Evolutionary conservation across 2,113 vertebrate species (phyloP), one percentile per base, ranked within the genome.

Genomic region (Galbula dea): DNA sequence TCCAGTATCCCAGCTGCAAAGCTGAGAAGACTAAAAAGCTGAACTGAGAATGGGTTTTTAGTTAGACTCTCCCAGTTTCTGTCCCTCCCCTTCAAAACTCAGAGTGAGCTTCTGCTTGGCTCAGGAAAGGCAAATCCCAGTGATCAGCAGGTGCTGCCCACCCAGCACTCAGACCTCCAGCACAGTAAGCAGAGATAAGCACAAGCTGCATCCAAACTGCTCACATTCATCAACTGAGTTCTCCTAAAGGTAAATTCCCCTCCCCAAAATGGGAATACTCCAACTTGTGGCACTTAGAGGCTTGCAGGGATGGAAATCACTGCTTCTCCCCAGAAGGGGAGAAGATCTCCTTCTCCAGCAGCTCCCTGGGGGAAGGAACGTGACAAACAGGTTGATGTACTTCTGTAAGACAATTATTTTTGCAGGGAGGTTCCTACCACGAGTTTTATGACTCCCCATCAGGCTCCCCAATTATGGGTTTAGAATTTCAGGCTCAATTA

Each of bases 401-500:
- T 26, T 39, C 80, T 37, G 17, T 4, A 37, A 49, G 24, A 55
- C 59, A 80, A 88, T 88, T 74, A 80, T 83, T 91, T 91, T 43
- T 79, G 58, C 21, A 34, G 15, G 24, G 21, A 15, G 69, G 36
- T 36, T 15, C 52, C 61, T 37, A 30, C 17, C 19, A 23, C n/a
- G 46, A 37, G 8, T 83, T 59, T 13, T 62, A 55, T 41, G 49
- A 6, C 34, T 58, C 30, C 51, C 66, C 80, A 88, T 15, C 58
- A 76, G 43, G 82, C 43, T 80, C 12, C 9, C n/a, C 69, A 57
- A 74, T 75, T 92, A 88, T 51, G 79, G 83, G 90, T 86, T 90
- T 91, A 43, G 78, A 68, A 78, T 68, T 92, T 79, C 89, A 92
- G 76, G 77, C 83, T 94, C 94, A 91, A 89, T 97, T 90, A 97